Evolutionary conservation across 2,113 vertebrate genomes (phyloP).

Genomic region (Dipodomys spectabilis): DNA sequence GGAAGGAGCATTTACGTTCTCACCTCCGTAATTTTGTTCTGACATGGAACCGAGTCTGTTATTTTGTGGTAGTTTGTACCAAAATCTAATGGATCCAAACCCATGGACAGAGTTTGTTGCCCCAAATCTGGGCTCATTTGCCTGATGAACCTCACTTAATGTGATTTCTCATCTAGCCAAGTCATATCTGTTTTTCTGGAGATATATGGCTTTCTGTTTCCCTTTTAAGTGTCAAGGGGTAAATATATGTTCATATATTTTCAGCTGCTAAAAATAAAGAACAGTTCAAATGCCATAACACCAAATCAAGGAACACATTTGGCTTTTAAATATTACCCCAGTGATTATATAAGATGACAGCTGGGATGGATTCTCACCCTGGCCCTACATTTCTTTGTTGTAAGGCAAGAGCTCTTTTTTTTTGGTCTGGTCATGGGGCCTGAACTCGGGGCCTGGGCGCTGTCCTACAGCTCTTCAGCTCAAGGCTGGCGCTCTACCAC

Average conservation of each 20-base stretch:
- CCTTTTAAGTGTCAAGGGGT: constrained; percentile 55
- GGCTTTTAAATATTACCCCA: constrained; percentile 54
- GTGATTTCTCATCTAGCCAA: constrained; percentile 45
- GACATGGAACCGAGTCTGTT: constrained; percentile 36
- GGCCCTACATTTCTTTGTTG: not conserved
- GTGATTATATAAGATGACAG: constrained; percentile 29
- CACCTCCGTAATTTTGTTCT: constrained; percentile 37
- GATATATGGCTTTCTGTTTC: constrained; percentile 56
- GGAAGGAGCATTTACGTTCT: constrained; percentile 23
- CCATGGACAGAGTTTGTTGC: constrained; percentile 56
- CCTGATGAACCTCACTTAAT: constrained; percentile 54
- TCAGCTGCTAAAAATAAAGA: constrained; percentile 53
- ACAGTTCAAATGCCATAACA: constrained; percentile 37
- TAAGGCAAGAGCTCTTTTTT: no score
- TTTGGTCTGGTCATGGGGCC: no score
- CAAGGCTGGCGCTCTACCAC: no score
- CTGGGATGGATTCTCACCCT: constrained; percentile 23
- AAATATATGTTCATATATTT: constrained; percentile 61
- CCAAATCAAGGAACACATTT: constrained; percentile 53
- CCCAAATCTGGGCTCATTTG: constrained; percentile 57
- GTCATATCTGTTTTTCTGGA: constrained; percentile 48
- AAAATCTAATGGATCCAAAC: constrained; percentile 56
- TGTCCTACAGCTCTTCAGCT: no score
- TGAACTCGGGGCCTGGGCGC: no score
- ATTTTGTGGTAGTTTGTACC: constrained; percentile 31